Base-by-base conservation (phyloP, 2,113 vertebrate genomes). In the Leptobrachium leishanense region DNA sequence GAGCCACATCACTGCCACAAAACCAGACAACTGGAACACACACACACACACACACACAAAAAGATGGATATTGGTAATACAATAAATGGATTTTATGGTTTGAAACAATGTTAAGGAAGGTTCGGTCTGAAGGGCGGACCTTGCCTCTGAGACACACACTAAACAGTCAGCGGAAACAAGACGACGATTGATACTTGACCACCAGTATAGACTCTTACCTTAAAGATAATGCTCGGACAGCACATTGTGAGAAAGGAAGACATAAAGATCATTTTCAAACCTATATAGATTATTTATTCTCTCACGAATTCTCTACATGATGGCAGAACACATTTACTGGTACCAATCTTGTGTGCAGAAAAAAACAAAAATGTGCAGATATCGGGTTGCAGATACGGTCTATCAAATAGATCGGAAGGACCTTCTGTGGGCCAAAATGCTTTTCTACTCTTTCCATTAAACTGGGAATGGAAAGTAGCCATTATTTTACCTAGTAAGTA, bases 151-250 rank as follows among this genome's bases (percentile, higher is more conserved):
- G 39, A 39, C 62, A 64, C 62, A 64, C 3, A 31, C 15, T 64
- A 64, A n/a, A 4, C 3, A 13, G 62, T 5, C 4, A 10, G 62
- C 20, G 20, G 5, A 64, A 31, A 64, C 3, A 31, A 20, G 39
- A 31, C 15, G n/a, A 20, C 79, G 20, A 82, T 1, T 11, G 11
- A 59, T 59, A 8, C 6, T 72, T 42, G 77, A 64, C 57, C 66
- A 15, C 40, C 53, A 42, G 62, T 31, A 20, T 39, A 43, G 46
- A 55, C 74, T 15, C 78, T 81, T 81, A 81, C 78, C 78, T 81
- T 68, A 62, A 46, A 62, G 10, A 68, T n/a, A 68, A 62, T 62
- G 41, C 78, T 74, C 71, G 78, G 78, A 50, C 2, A 74, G 78
- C 78, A 68, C 10, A 50, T 76, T 67, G 40, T 43, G 68, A 68